Conservation (phyloP, 2,888 invertebrate genomes). For the Pyrocoelia pectoralis region DNA sequence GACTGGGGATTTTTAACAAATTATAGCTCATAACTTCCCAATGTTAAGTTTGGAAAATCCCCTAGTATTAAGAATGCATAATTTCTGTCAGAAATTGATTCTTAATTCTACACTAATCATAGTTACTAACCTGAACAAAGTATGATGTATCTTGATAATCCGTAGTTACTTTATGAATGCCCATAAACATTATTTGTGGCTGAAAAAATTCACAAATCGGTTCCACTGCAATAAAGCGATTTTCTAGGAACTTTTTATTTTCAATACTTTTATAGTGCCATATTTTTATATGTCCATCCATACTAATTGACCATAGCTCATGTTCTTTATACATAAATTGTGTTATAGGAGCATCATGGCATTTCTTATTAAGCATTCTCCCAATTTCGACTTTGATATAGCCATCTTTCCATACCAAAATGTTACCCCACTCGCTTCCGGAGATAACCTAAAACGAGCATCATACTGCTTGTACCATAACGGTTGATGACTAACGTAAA, state of each 20-base stretch:
- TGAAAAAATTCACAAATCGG: constrained; percentile 83
- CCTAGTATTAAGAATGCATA: no score
- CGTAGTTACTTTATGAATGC: constrained; percentile 62
- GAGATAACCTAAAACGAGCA: constrained; percentile 63
- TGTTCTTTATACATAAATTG: constrained; percentile 62
- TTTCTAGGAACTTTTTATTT: constrained; percentile 85
- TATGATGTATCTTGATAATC: constrained; percentile 61
- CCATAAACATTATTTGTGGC: constrained; percentile 60
- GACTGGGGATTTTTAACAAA: no score
- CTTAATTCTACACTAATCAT: no score
- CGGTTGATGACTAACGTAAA: background rate
- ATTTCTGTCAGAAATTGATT: constrained; percentile 7
- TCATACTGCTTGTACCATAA: no score
- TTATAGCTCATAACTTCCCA: no score
- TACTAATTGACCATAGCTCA: constrained; percentile 62
- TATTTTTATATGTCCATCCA: constrained; percentile 80
- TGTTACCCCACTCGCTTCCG: constrained; percentile 91
- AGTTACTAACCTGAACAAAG: constrained; percentile 80
- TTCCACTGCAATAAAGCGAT: constrained; percentile 80
- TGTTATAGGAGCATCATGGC: constrained; percentile 80
- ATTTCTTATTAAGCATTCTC: constrained; percentile 73
- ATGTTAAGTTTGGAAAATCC: no score
- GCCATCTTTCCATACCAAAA: constrained; percentile 90
- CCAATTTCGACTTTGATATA: constrained; percentile 85
- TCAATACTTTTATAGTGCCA: constrained; percentile 93